Percentiles rank a stretch among this genome's conserved stretches.
phyloP scores from a whole-genome alignment of 30 jellyfish, hydroid and myxozoan genomes.

The Haliclystus octoradiatus region DNA sequence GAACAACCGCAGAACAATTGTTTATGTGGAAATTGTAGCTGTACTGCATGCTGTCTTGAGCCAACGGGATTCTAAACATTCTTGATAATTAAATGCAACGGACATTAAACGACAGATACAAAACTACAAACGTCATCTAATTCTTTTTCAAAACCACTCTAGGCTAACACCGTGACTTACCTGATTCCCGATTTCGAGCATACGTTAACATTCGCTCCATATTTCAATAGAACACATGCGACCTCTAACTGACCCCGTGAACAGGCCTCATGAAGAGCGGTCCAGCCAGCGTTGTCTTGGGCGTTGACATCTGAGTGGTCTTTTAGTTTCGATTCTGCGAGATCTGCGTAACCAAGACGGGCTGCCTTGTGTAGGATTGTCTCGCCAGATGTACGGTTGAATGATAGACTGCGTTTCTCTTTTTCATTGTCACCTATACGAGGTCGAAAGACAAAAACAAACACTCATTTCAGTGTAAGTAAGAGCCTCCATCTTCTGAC shows the following conservation, averaged over 20 bases:
- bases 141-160: no score
- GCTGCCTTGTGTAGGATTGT: slow-evolving; percentile 95
- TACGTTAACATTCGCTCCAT: slow-evolving; percentile 89
- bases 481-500: not conserved
- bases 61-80: no score
- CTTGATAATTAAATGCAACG: no score
- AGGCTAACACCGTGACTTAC: no score
- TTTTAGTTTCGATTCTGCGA: slow-evolving; percentile 39
- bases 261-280: slow-evolving; percentile 96
- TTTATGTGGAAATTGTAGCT: no score
- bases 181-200: slow-evolving; percentile 82
- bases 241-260: slow-evolving; percentile 68
- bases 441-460: slow-evolving; percentile 6
- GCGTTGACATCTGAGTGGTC: slow-evolving; percentile 87
- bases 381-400: slow-evolving; percentile 90
- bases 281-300: slow-evolving; percentile 94
- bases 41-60: no score
- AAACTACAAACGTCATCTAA: no score
- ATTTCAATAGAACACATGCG: slow-evolving; percentile 44
- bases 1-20: no score
- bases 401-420: slow-evolving; percentile 11
- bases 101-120: no score
- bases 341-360: slow-evolving; percentile 76
- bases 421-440: not conserved
- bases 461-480: not conserved